Percentiles rank a stretch among this genome's conserved stretches.
These are phyloP conservation scores for Dendrolimus houi DNA, from an alignment of 2,888 invertebrate genomes.

Conservation along the genomic window DNA sequence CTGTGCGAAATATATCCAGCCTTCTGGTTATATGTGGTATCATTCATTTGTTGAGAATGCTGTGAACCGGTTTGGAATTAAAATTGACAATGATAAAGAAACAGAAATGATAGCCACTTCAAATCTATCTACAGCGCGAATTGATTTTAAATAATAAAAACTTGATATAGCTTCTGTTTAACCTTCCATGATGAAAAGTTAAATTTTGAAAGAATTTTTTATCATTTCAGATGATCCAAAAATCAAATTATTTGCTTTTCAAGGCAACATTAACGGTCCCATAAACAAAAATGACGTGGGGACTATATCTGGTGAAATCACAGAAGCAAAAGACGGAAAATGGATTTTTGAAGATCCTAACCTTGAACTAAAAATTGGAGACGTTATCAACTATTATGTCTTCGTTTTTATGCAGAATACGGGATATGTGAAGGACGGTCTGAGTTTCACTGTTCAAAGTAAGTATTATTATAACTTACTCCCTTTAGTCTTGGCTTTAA, in stretches of 20 bases:
- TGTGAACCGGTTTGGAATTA: too few relatives aligned
- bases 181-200: too few relatives aligned
- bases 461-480: slow-evolving; percentile 10
- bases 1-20: too few relatives aligned
- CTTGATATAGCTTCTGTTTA: too few relatives aligned
- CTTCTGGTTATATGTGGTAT: too few relatives aligned
- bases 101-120: too few relatives aligned
- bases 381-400: slow-evolving; percentile 78
- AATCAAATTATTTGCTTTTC: slow-evolving; percentile 77
- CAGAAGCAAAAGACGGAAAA: slow-evolving; percentile 44
- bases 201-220: too few relatives aligned
- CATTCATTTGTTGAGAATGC: too few relatives aligned
- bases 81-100: too few relatives aligned
- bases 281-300: slow-evolving; percentile 70
- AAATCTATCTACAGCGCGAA: too few relatives aligned
- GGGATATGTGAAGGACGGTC: slow-evolving; percentile 59
- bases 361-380: slow-evolving; percentile 60
- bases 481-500: too few relatives aligned
- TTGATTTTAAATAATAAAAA: too few relatives aligned
- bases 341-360: slow-evolving; percentile 72
- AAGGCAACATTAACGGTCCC: slow-evolving; percentile 77
- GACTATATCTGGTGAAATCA: slow-evolving; percentile 63
- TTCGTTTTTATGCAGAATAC: slow-evolving; percentile 69
- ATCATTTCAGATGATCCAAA: slow-evolving; percentile 60
- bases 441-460: slow-evolving; percentile 56